phyloP scores from a whole-genome alignment of 2,888 invertebrate species.

The Cantharis rustica region DNA sequence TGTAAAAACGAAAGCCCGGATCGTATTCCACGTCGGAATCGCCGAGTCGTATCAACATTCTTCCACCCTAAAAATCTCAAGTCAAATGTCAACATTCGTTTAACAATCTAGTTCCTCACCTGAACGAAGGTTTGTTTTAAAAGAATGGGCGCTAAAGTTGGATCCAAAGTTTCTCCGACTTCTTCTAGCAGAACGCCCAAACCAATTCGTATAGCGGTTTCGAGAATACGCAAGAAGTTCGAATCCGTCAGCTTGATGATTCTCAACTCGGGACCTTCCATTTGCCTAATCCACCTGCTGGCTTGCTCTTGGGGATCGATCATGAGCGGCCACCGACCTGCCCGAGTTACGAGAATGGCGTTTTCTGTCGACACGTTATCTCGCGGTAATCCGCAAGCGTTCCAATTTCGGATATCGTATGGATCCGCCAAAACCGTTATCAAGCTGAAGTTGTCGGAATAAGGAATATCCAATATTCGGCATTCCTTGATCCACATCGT shows the following conservation, averaged over 20 bases:
- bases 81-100: neutral
- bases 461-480: conserved; percentile 68
- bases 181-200: conserved; percentile 87
- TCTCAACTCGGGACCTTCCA: conserved; percentile 79
- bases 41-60: conserved; percentile 80
- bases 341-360: conserved; percentile 85
- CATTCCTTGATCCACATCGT: conserved; percentile 72
- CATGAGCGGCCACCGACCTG: conserved; percentile 86
- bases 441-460: conserved; percentile 72
- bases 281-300: conserved; percentile 88
- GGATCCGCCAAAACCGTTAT: conserved; percentile 78
- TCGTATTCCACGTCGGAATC: conserved; percentile 92
- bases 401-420: conserved; percentile 89
- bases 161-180: conserved; percentile 85
- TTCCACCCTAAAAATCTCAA: conserved; percentile 66
- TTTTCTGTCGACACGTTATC: conserved; percentile 91
- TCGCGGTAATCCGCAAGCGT: conserved; percentile 83
- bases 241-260: conserved; percentile 81
- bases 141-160: conserved; percentile 81
- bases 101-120: conserved; percentile 53
- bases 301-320: conserved; percentile 97
- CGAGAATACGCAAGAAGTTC: conserved; percentile 75
- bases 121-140: conserved; percentile 78
- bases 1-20: conserved; percentile 81
- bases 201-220: conserved; percentile 83